Evolutionary conservation across 92 coral and sea anemone genomes (phyloP).

Genomic region (Parazoanthus darwini): DNA sequence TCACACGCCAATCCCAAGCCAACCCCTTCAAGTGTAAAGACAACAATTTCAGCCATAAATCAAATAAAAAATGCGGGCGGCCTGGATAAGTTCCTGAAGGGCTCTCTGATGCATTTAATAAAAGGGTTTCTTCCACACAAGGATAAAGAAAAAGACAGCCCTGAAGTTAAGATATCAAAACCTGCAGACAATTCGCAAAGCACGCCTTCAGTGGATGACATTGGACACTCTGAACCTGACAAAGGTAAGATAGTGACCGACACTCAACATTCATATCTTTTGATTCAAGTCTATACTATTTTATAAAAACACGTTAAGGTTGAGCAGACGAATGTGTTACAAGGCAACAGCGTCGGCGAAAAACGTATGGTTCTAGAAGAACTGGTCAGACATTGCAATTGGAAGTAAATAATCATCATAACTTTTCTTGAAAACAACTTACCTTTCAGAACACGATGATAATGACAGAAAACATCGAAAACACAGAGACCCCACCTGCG

Average conservation of each 20-base stretch:
- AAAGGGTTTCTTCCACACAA: constrained; percentile 33
- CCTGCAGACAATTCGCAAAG: constrained; percentile 6
- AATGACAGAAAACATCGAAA: constrained; percentile 81
- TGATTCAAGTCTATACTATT: no score
- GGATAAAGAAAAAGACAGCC: neutral
- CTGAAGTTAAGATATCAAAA: neutral
- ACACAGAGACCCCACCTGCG: constrained; percentile 76
- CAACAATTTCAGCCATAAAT: constrained; percentile 19
- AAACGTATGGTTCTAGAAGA: neutral
- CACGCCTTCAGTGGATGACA: constrained; percentile 2
- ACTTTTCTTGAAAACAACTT: neutral
- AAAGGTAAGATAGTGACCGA: neutral
- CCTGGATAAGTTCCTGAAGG: constrained; percentile 24
- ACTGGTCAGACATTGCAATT: neutral
- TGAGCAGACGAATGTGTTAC: no score
- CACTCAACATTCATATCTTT: neutral
- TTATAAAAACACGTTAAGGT: neutral
- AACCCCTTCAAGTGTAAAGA: constrained; percentile 3
- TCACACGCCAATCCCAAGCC: neutral
- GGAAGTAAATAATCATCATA: neutral
- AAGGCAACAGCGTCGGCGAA: no score
- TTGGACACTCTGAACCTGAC: constrained; percentile 9
- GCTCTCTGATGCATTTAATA: constrained; percentile 37
- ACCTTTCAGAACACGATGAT: constrained; percentile 38
- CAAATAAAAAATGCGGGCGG: constrained; percentile 16